These are phyloP conservation scores for Campopleginae sp. DNA, from an alignment of 2,888 invertebrate genomes.

Conservation along the genomic window DNA sequence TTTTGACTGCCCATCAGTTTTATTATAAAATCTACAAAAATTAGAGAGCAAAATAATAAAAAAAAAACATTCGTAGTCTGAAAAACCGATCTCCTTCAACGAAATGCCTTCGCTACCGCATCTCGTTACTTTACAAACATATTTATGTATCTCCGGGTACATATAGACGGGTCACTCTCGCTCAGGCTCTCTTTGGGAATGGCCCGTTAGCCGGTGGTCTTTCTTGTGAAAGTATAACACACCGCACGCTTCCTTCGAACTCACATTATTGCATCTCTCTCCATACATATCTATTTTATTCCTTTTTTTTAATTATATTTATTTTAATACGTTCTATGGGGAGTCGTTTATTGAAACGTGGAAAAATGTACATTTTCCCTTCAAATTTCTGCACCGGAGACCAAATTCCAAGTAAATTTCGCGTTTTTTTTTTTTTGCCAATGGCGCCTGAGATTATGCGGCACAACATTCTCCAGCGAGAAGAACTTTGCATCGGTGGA, in stretches of 20 bases:
- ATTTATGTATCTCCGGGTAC: neutral
- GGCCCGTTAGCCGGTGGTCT: conserved; percentile 12
- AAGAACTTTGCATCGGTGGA: conserved; percentile 46
- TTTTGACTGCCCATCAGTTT: neutral
- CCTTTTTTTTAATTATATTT: neutral
- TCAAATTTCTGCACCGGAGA: neutral
- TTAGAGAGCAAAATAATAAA: conserved; percentile 10
- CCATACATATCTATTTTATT: neutral
- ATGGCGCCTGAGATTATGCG: conserved; percentile 34
- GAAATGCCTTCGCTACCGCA: conserved; percentile 17
- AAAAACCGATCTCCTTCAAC: conserved; percentile 49
- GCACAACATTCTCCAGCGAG: conserved; percentile 21
- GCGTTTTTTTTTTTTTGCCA: neutral
- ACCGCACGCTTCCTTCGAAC: conserved; percentile 18
- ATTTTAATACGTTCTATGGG: conserved; percentile 6
- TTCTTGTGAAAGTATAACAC: conserved; percentile 49
- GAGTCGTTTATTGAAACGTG: conserved; percentile 22
- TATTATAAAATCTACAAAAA: neutral
- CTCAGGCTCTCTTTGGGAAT: conserved; percentile 36
- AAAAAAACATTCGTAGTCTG: neutral
- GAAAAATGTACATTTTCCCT: neutral
- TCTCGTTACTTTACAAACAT: neutral
- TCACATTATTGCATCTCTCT: neutral
- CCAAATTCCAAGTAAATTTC: neutral
- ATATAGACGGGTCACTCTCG: conserved; percentile 15